Percentiles rank a stretch among this genome's conserved stretches.
phyloP scores from a whole-genome alignment of 35 echinoderm and acorn worm species.

The Hemicentrotus pulcherrimus region DNA sequence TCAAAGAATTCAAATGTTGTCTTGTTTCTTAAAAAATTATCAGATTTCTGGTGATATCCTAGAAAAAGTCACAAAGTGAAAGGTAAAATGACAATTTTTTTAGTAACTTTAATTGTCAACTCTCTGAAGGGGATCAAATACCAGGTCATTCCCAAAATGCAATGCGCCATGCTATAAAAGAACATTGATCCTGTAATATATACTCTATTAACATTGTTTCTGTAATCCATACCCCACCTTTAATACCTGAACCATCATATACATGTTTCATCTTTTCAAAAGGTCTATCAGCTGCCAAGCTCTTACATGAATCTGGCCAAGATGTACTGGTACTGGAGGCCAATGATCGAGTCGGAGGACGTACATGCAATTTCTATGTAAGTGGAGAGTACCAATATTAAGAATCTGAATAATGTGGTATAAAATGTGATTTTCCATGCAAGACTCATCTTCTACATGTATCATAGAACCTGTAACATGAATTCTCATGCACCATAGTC shows the following conservation, averaged over 20 bases:
- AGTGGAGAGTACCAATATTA: neutral
- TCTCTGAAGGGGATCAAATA: neutral
- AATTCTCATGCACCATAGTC: no score
- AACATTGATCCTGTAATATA: neutral
- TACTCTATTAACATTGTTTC: neutral
- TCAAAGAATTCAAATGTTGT: no score
- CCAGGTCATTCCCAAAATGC: neutral
- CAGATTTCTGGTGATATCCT: no score
- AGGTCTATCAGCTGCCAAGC: slow-evolving; percentile 78
- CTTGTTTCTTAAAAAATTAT: no score
- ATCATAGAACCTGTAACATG: no score
- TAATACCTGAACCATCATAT: neutral
- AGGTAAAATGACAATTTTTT: no score
- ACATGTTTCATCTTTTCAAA: neutral
- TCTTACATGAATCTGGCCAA: slow-evolving; percentile 66
- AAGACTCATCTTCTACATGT: no score
- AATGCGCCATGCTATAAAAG: neutral
- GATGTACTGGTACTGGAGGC: slow-evolving; percentile 78
- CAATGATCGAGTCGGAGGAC: slow-evolving; percentile 71
- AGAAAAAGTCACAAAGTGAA: no score
- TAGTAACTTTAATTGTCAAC: neutral
- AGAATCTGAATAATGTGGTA: no score
- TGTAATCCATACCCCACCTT: neutral
- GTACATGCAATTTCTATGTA: slow-evolving; percentile 56
- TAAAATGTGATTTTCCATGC: no score